Conservation (phyloP, 1,140 invertebrate species). For the Drosophila lowei region DNA sequence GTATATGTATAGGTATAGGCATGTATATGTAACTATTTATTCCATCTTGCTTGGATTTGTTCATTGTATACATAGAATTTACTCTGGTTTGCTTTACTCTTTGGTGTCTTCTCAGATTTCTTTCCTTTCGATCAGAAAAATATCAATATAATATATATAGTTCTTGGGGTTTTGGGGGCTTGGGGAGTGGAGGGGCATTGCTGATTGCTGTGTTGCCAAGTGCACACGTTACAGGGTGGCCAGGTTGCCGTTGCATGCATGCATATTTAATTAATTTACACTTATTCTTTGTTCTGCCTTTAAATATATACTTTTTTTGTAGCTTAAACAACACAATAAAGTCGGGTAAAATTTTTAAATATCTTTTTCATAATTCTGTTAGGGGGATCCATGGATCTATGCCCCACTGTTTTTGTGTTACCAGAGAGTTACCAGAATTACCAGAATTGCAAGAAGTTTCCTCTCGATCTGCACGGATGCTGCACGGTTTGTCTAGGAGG, state of each 20-base stretch:
- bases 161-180: background rate
- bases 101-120: constrained; percentile 30
- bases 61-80: constrained; percentile 39
- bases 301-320: constrained; percentile 31
- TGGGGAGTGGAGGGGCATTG: constrained; percentile 12
- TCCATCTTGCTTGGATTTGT: background rate
- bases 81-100: constrained; percentile 35
- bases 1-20: background rate
- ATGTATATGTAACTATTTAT: constrained; percentile 7
- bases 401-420: too few species aligned
- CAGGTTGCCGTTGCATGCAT: constrained; percentile 14
- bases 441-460: too few species aligned
- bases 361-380: constrained; percentile 13
- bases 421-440: too few species aligned
- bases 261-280: constrained; percentile 51
- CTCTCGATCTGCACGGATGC: too few species aligned
- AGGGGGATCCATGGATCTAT: too few species aligned
- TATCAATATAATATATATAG: constrained; percentile 7
- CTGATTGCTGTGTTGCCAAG: constrained; percentile 20
- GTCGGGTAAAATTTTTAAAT: constrained; percentile 26
- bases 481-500: constrained; percentile 2
- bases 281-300: constrained; percentile 41
- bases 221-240: constrained; percentile 4
- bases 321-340: background rate
- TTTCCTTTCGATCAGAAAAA: background rate